A percentile compares a stretch with the other conserved stretches of the same genome.
Evolutionary conservation across 2,797 vertebrate species (phyloP).

Genomic region (Premnoplex brunnescens): DNA sequence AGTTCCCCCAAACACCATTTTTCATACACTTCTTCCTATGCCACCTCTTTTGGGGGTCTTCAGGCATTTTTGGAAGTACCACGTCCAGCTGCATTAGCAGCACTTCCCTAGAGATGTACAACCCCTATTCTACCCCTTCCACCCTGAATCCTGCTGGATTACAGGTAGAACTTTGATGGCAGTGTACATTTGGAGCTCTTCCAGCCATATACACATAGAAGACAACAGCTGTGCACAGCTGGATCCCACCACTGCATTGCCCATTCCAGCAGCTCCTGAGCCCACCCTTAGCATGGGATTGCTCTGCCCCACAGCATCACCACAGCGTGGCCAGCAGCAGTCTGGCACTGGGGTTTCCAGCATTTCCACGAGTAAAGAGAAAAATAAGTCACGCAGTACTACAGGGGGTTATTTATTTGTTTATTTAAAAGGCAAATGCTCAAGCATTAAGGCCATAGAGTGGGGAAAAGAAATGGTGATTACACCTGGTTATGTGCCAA

Average conservation of each 20-base stretch:
- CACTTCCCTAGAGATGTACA: background rate
- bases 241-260: background rate
- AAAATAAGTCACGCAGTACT: background rate
- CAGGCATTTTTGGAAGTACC: background rate
- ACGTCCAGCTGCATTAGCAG: background rate
- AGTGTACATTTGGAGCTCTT: background rate
- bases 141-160: background rate
- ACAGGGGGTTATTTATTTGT: background rate
- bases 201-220: background rate
- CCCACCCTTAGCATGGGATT: background rate
- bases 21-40: background rate
- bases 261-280: background rate
- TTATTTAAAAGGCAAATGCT: background rate
- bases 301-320: background rate
- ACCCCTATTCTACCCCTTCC: background rate
- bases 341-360: background rate
- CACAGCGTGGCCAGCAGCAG: fast-evolving
- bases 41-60: background rate
- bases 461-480: background rate
- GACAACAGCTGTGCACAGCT: background rate
- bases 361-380: background rate
- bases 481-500: background rate
- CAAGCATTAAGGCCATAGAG: background rate
- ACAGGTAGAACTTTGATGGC: background rate
- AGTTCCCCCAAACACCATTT: background rate